Evolutionary conservation across 2,797 vertebrate species (phyloP), one percentile per base, ranked within the genome.

Genomic region (Xerus rutilus): DNA sequence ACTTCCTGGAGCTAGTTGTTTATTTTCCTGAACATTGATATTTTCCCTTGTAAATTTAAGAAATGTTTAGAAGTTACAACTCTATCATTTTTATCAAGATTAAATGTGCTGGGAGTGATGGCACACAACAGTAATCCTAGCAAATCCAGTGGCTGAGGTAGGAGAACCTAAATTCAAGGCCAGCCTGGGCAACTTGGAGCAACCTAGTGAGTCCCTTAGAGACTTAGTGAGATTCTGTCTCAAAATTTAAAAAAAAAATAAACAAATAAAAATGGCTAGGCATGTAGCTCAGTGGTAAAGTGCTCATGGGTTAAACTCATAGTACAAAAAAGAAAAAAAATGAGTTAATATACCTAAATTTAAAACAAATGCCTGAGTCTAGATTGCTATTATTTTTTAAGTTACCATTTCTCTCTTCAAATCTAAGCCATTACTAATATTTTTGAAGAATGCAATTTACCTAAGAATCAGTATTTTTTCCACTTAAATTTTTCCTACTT

Each of bases 321-420:
- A 49, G 49, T 11, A 49, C 49, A 18, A 54, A 54, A 54, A 18
- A 54, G 52, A 54, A 54, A 54, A 15, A 54, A 69, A 93, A 59
- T 89, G 39, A 89, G 52, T 91, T 62, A 87, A 54, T 67, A 45
- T 23, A 78, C 25, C 3, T 6, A 78, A 25, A 81, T 79, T 64
- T 28, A 83, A 89, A 52, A 49, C 57, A 28, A 28, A 5, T 21
- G 21, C 35, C 32, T 91, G 59, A 89, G 59, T 2, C 30, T 35
- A 47, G 85, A 85, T 14, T 82, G 7, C 12, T 65, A 74, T 90
- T 52, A 45, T 73, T 82, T 93, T 76, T 70, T 32, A 95, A 64
- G 52, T 67, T 81, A 30, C 12, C 73, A 10, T 89, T 62, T 89
- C 86, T 73, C 28, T 78, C 21, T 88, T 96, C n/a, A 95, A 82